phyloP scores from a whole-genome alignment of 2,888 invertebrate genomes.

The Drosophila mimetica region DNA sequence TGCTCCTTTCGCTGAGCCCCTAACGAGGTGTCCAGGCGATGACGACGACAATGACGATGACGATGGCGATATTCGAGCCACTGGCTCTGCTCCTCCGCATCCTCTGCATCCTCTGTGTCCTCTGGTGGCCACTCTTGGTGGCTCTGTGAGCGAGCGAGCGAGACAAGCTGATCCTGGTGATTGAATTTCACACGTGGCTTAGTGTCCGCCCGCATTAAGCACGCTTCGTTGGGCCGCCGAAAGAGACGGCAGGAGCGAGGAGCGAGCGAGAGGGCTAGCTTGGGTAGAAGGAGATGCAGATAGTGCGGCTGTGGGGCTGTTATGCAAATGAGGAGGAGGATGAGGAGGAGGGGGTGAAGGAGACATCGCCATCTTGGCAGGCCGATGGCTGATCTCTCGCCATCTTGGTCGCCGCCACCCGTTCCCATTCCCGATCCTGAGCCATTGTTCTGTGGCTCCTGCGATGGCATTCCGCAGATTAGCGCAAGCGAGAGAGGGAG shows the following conservation, averaged over 20 bases:
- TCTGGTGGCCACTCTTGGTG: too few species aligned
- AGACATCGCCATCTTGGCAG: constrained; percentile 67
- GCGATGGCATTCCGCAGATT: constrained; percentile 78
- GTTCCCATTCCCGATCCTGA: too few species aligned
- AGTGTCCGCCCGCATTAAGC: constrained; percentile 82
- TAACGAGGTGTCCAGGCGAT: constrained; percentile 79
- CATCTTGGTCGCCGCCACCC: constrained; percentile 62
- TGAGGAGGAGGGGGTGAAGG: background rate
- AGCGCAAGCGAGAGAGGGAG: constrained; percentile 45
- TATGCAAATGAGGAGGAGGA: constrained; percentile 58
- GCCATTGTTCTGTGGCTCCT: constrained; percentile 70
- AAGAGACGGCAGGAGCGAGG: background rate
- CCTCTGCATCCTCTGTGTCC: too few species aligned
- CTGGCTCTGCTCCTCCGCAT: constrained; percentile 5
- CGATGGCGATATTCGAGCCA: constrained; percentile 53
- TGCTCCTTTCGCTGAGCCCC: constrained; percentile 26
- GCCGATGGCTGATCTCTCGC: constrained; percentile 73
- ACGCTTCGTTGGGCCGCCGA: constrained; percentile 60
- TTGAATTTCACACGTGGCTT: constrained; percentile 83
- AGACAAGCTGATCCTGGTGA: constrained; percentile 48
- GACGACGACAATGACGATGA: constrained; percentile 50
- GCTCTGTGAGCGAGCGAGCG: constrained; percentile 27
- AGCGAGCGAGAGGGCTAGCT: background rate
- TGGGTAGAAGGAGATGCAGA: constrained; percentile 35
- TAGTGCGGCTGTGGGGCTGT: constrained; percentile 66